Base-by-base conservation (phyloP, 1,140 invertebrate genomes). In the Teleopsis dalmanni region DNA sequence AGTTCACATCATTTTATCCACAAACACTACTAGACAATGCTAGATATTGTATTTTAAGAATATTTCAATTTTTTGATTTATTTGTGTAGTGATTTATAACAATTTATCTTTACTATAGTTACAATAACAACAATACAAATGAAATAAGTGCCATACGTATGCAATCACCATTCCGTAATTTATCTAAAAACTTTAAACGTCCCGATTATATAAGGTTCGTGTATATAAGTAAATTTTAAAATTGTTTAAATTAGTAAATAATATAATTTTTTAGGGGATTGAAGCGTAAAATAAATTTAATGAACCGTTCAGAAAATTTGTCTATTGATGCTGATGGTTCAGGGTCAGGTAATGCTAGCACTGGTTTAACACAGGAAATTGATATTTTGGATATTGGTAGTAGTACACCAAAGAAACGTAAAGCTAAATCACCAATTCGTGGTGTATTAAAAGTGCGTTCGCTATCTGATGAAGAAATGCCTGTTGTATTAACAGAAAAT, bases 301-400 rank as follows among this genome's bases (percentile, higher is more conserved):
- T 64, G 13, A 68, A 67, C 52, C 62, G 66, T 4, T 62, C 60
- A 1, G 65, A 71, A 37, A 58, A 59, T 31, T 52, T 61, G 47
- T 68, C 71, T 8, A 53, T 35, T 6, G 65, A 57, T 49, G 53
- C 51, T 29, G 56, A 46, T 34, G 42, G 35, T 40, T 48, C 25
- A 14, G 57, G 46, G 14, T 60, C 44, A 23, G 55, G 57, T 40
- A 57, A 38, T 48, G 48, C 71, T 26, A 74, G 74, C 55, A 82
- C 81, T 34, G 82, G 82, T 1, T 65, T 85, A 1, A 85, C 82
- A 1, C 79, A 82, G 54, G 82, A 85, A 62, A 82, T 85, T 18
- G 76, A 78, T 58, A 73, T 79, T 1, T 65, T 81, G 18, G 77
- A 77, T 21, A 55, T 80, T 16, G 73, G 75, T 18, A 71, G 68